Conservation (phyloP, 1,140 invertebrate genomes). For the Charaxes varanes region DNA sequence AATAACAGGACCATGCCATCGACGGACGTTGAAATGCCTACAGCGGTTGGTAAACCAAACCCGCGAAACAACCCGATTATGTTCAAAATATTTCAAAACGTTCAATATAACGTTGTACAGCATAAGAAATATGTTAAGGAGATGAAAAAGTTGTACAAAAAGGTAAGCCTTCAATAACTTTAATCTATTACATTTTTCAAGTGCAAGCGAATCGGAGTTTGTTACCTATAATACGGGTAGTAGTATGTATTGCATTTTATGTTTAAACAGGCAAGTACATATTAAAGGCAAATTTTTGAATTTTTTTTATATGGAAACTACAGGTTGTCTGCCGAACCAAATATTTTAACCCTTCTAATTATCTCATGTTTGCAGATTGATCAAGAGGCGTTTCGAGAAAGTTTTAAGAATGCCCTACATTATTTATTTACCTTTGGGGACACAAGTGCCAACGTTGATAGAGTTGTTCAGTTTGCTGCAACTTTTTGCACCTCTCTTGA, state of each 20-base stretch:
- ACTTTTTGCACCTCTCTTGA: conserved; percentile 77
- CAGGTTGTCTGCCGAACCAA: too few species aligned
- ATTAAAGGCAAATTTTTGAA: too few species aligned
- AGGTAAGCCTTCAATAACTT: too few species aligned
- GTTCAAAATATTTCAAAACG: conserved; percentile 76
- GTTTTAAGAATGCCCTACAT: conserved; percentile 73
- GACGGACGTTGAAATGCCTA: conserved; percentile 34
- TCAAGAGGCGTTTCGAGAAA: conserved; percentile 66
- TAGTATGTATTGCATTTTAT: too few species aligned
- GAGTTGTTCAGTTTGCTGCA: conserved; percentile 79
- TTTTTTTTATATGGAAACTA: too few species aligned
- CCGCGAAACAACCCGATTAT: conserved; percentile 61
- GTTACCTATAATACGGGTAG: too few species aligned
- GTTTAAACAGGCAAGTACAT: too few species aligned
- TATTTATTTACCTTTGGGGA: conserved; percentile 77
- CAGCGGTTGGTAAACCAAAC: conserved; percentile 38
- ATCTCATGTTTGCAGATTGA: conserved; percentile 67
- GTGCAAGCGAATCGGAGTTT: too few species aligned
- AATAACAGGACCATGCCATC: conserved; percentile 37
- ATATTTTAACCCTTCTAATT: too few species aligned
- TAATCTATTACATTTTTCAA: too few species aligned
- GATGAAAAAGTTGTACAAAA: conserved; percentile 74
- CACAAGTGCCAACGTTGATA: conserved; percentile 77
- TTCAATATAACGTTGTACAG: conserved; percentile 76
- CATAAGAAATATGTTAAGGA: conserved; percentile 78